Conservation (phyloP, 2,888 invertebrate genomes). For the Agriopis aurantiaria region DNA sequence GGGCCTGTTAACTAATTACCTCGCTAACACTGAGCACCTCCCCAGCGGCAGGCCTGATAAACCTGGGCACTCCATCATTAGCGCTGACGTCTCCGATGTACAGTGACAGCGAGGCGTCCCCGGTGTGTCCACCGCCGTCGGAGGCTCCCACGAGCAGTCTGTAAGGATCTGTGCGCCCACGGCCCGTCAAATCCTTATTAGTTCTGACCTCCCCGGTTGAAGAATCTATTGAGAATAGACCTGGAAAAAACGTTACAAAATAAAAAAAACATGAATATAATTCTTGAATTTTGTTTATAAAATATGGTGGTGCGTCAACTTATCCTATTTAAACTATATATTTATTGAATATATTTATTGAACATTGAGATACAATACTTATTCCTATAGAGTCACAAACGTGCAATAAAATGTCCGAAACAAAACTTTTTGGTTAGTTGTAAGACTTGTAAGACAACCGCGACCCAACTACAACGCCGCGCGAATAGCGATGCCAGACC, state of each 20-base stretch:
- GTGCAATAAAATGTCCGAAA: too few relatives aligned
- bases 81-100: conserved; percentile 93
- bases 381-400: too few relatives aligned
- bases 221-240: conserved; percentile 89
- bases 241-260: conserved; percentile 63
- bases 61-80: conserved; percentile 92
- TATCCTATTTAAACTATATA: too few relatives aligned
- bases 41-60: conserved; percentile 89
- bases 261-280: not conserved
- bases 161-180: conserved; percentile 91
- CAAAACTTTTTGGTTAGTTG: too few relatives aligned
- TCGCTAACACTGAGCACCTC: conserved; percentile 90
- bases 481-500: too few relatives aligned
- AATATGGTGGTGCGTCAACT: too few relatives aligned
- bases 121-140: conserved; percentile 89
- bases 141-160: conserved; percentile 89
- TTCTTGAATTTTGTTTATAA: too few relatives aligned
- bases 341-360: too few relatives aligned
- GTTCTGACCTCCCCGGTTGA: conserved; percentile 90
- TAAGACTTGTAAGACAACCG: too few relatives aligned
- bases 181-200: conserved; percentile 89
- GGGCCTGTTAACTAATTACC: conserved; percentile 64
- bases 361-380: too few relatives aligned
- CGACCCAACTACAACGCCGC: too few relatives aligned
- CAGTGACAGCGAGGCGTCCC: conserved; percentile 88